These are phyloP conservation scores for Polyodon spathula DNA, from an alignment of 2,113 vertebrate species.

Conservation along the genomic window DNA sequence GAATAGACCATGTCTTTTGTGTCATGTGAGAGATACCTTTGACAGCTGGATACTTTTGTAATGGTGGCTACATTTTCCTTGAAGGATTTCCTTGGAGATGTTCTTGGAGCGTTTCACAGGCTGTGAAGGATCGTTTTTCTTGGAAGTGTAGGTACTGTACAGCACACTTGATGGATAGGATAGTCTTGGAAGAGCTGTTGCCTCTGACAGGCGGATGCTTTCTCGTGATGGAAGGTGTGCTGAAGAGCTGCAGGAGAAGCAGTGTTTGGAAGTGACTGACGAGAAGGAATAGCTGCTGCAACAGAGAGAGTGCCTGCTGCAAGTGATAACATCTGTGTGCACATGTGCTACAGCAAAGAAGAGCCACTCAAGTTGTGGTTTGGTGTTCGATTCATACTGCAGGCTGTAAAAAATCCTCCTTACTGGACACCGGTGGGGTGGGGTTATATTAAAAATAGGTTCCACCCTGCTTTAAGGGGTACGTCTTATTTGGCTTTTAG, in stretches of 20 bases:
- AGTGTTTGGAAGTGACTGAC: neutral
- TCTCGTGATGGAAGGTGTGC: slow-evolving; percentile 1
- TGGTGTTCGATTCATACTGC: too few species aligned
- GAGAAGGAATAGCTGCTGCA: neutral
- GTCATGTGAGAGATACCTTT: neutral
- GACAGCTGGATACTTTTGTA: neutral
- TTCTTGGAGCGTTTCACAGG: neutral
- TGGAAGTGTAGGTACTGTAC: neutral
- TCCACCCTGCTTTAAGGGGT: too few species aligned
- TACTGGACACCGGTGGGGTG: too few species aligned
- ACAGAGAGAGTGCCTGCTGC: neutral
- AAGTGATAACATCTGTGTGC: too few species aligned
- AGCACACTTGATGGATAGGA: neutral
- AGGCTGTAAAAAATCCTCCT: too few species aligned
- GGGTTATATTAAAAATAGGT: too few species aligned
- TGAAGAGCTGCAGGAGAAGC: neutral
- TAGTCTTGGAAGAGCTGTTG: neutral
- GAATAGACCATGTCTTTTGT: too few species aligned
- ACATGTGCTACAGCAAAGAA: too few species aligned
- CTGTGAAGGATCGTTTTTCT: neutral
- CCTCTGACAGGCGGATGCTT: neutral
- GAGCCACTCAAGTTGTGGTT: too few species aligned
- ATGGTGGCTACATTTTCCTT: neutral
- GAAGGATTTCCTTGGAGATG: neutral
- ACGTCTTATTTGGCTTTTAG: too few species aligned